Evolutionary conservation across 2,888 invertebrate genomes (phyloP), one percentile per base, ranked within the genome.

Genomic region (Scaptomyza tumidula): DNA sequence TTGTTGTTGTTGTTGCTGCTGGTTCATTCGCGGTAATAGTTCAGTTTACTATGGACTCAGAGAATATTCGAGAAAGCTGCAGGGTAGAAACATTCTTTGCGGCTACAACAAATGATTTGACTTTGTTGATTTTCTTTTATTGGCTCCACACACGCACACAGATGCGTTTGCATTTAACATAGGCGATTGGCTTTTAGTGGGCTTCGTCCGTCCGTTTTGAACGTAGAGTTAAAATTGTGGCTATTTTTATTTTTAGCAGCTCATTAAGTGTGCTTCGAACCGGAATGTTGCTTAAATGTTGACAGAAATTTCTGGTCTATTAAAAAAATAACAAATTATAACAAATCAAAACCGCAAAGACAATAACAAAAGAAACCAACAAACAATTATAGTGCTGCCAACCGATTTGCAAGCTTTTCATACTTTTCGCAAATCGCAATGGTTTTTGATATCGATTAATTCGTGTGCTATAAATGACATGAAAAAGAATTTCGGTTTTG

Each of bases 321-420:
- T 62, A 84, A 77, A 58, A 58, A 63, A 68, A 70, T 60, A 84
- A 63, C 45, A 71, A 77, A 77, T 74, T 86, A 86, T 80, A 75
- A 62, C 63, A 86, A 81, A 80, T 78, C 58, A 86, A 77, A 86
- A 86, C 53, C 67, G 69, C 82, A 78, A 64, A 66, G 73, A 84
- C 77, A 79, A 85, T 73, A 79, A 86, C 84, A 68, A 78, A 75
- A 55, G 59, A 87, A 70, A 70, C 74, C 70, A 80, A 80, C 54
- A 86, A 80, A 81, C 56, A 68, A 68, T 61, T 33, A 48, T 1
- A 24, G 45, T 2, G 50, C 67, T 82, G 85, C 82, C 85, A 81
- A 81, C 72, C 46, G 37, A 16, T 49, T 63, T 3, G 19, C 0
- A 19, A 64, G 27, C 43, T 35, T 14, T 55, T 54, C 10, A 31